Evolutionary conservation across 2,113 vertebrate genomes (phyloP), one percentile per base, ranked within the genome.

Genomic region (Chionodraco myersi): DNA sequence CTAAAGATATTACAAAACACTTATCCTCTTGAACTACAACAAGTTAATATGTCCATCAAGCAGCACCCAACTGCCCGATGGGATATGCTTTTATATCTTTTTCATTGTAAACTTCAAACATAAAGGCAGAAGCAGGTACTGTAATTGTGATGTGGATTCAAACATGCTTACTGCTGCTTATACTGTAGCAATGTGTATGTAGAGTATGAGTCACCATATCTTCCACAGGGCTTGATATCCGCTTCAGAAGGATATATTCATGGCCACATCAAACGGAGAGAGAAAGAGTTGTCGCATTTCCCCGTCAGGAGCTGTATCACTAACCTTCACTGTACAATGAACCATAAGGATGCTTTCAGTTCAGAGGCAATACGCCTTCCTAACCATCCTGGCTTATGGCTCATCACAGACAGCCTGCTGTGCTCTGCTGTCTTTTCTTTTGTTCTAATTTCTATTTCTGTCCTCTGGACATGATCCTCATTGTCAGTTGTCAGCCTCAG

Each of bases 391-490:
- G 65, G 65, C 69, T 80, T 60, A 26, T 66, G 61, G n/a, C 54
- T 30, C 70, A 60, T 65, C 79, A 48, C 62, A 69, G 76, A 72
- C 67, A 68, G 84, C 82, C 80, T 18, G 34, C 80, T 72, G 86
- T 63, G 73, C 77, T 77, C 74, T 63, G 71, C 75, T 85, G 81
- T 80, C 81, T 68, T 86, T 86, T 67, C 61, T 76, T 92, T 91
- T 94, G 83, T 92, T 92, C 87, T 87, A 90, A 89, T 92, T 92
- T 93, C 83, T 91, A 87, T 92, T 90, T 89, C 72, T 82, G 51
- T 93, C 86, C 85, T 66, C 74, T 80, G 87, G 91, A 90, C 91
- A 82, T 75, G 88, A 88, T 83, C 85, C 81, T 88, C 83, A 80
- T 83, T 86, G 84, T 91, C 87, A 79, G 83, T 80, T 82, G 63